Percentiles rank a stretch among this genome's conserved stretches.
Evolutionary conservation across 2,888 invertebrate species (phyloP).

Genomic region (Drosophila kokeensis): DNA sequence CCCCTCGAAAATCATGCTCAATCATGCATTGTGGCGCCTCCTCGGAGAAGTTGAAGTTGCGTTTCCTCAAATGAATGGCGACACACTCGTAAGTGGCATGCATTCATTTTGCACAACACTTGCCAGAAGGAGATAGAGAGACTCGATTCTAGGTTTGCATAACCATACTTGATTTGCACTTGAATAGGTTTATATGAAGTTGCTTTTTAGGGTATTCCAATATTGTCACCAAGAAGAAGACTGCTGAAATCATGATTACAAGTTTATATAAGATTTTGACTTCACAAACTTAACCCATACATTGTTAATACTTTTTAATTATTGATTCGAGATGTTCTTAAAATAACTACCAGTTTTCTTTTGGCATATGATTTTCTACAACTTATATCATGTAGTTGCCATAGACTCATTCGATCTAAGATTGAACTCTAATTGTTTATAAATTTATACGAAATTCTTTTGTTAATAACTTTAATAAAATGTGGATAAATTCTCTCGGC

Average conservation of each 20-base stretch:
- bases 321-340: background rate
- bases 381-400: background rate
- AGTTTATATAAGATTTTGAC: background rate
- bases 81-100: conserved; percentile 72
- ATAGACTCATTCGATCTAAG: background rate
- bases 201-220: background rate
- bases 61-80: conserved; percentile 73
- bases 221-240: background rate
- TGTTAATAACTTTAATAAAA: background rate
- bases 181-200: conserved; percentile 32
- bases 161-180: conserved; percentile 46
- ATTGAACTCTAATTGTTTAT: background rate
- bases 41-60: conserved; percentile 57
- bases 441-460: background rate
- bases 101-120: conserved; percentile 68
- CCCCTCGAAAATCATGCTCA: conserved; percentile 74
- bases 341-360: background rate
- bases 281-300: background rate
- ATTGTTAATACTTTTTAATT: background rate
- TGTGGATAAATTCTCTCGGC: background rate
- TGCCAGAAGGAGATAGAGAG: conserved; percentile 23
- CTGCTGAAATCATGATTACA: background rate
- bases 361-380: background rate
- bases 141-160: conserved; percentile 25
- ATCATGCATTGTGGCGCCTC: conserved; percentile 76